A percentile compares a stretch with the other conserved stretches of the same genome.
phyloP scores from a whole-genome alignment of 2,113 vertebrate genomes.

The Hassar affinis region DNA sequence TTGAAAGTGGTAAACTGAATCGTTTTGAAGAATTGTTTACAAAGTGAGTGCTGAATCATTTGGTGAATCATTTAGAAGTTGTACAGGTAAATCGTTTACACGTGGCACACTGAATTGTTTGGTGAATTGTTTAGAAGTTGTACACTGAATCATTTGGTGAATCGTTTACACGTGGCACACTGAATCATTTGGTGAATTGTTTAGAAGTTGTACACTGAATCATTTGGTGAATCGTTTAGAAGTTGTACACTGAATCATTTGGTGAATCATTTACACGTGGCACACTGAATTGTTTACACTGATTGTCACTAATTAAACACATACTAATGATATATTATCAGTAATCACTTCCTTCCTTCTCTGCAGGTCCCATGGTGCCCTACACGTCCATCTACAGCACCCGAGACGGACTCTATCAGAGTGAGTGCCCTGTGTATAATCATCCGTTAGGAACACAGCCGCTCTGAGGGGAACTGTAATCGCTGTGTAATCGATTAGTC shows the following conservation, averaged over 20 bases:
- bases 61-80: background rate
- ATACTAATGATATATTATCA: background rate
- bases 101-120: background rate
- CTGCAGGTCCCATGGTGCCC: slow-evolving; percentile 85
- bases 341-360: slow-evolving; percentile 24
- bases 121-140: no score
- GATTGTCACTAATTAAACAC: background rate
- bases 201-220: background rate
- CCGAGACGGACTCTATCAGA: slow-evolving; percentile 67
- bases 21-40: background rate
- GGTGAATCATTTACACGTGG: no score
- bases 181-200: no score
- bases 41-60: background rate
- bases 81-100: no score
- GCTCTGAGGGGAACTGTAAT: background rate
- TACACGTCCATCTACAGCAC: slow-evolving; percentile 83
- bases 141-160: background rate
- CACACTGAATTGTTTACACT: background rate
- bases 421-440: slow-evolving; percentile 74
- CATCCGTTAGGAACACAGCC: background rate
- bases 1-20: background rate
- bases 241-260: background rate
- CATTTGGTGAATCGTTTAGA: background rate
- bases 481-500: background rate
- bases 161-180: background rate